These are phyloP conservation scores for Pseudochirops cupreus DNA, from an alignment of 2,797 vertebrate species.

Conservation along the genomic window DNA sequence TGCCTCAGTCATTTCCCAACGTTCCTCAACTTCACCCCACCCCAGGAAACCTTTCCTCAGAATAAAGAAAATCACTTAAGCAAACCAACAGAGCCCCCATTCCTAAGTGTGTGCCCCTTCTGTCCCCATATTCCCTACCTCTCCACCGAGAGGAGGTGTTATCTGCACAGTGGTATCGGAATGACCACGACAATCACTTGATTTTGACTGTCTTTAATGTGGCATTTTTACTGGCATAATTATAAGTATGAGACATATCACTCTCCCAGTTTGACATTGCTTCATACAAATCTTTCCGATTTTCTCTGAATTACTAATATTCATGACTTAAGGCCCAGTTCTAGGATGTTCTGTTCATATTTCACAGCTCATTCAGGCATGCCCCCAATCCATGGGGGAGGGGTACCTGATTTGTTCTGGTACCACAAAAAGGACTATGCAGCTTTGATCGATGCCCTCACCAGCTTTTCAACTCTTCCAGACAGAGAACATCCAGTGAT, in stretches of 20 bases:
- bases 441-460: conserved; percentile 1
- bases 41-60: not conserved
- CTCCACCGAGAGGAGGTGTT: not conserved
- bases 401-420: not conserved
- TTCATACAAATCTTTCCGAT: not conserved
- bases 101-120: not conserved
- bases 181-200: not conserved
- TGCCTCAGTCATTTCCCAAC: not conserved
- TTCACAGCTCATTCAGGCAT: not conserved
- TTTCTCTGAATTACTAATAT: not conserved
- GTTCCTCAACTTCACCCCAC: not conserved
- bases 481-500: not conserved
- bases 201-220: not conserved
- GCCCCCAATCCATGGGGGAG: not conserved
- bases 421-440: not conserved
- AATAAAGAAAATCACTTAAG: not conserved
- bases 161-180: not conserved
- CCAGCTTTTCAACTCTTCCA: conserved; percentile 16
- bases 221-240: not conserved
- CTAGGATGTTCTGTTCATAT: not conserved
- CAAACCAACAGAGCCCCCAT: not conserved
- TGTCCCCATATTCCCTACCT: not conserved
- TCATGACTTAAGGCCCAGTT: not conserved
- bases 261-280: not conserved
- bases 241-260: not conserved